Conservation (phyloP, 2,113 vertebrate genomes). For the Cavia aperea region DNA sequence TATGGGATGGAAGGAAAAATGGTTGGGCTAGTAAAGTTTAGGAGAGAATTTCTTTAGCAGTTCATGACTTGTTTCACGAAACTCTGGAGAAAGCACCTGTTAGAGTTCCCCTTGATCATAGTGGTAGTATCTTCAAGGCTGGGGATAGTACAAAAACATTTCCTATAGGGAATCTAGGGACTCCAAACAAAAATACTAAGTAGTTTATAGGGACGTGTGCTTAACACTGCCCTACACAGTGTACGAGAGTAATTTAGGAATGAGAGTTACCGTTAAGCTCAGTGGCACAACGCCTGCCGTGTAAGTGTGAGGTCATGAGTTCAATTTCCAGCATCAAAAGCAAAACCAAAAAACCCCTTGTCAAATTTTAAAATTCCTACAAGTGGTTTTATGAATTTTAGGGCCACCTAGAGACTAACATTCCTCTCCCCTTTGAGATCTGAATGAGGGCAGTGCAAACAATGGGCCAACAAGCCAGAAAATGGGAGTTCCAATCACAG, state of each 20-base stretch:
- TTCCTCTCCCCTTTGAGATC: constrained; percentile 7
- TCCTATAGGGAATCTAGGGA: background rate
- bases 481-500: constrained; percentile 15
- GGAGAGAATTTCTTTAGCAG: background rate
- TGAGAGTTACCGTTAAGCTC: background rate
- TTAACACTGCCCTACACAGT: background rate
- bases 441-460: background rate
- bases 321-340: too few species aligned
- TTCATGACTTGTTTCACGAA: constrained; percentile 34
- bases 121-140: background rate
- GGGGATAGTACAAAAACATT: background rate
- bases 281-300: too few species aligned
- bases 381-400: constrained; percentile 33
- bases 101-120: background rate
- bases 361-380: constrained; percentile 33
- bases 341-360: background rate
- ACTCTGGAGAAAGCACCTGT: background rate
- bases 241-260: constrained; percentile 30
- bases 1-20: background rate
- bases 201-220: background rate
- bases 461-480: constrained; percentile 30
- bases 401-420: background rate
- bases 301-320: too few species aligned
- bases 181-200: constrained; percentile 1
- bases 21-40: constrained; percentile 5